These are phyloP conservation scores for Germaria angustata DNA, from an alignment of 2,888 invertebrate genomes.

Conservation along the genomic window DNA sequence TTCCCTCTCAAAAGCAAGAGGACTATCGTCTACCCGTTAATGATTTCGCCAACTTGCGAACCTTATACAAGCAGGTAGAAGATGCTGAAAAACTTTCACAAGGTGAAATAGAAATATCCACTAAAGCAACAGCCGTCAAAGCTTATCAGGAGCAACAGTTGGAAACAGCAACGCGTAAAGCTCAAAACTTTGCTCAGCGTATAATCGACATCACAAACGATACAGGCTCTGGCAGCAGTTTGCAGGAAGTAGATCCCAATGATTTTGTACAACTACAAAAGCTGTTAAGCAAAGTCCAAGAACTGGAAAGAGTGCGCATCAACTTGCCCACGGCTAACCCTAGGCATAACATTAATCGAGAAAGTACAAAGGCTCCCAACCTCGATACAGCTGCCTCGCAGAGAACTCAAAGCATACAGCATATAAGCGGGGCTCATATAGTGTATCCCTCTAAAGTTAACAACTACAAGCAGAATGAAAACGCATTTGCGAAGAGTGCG, in stretches of 20 bases:
- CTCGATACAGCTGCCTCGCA: slow-evolving; percentile 74
- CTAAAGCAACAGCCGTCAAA: slow-evolving; percentile 72
- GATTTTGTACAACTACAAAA: slow-evolving; percentile 81
- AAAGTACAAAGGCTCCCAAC: slow-evolving; percentile 66
- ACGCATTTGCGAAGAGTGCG: slow-evolving; percentile 16
- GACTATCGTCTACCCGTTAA: slow-evolving; percentile 71
- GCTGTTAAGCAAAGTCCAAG: slow-evolving; percentile 80
- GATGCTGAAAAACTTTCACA: slow-evolving; percentile 60
- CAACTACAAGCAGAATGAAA: slow-evolving; percentile 35
- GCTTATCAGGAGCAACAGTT: slow-evolving; percentile 59
- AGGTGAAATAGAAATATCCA: slow-evolving; percentile 73
- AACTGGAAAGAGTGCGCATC: slow-evolving; percentile 76
- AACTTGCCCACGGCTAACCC: slow-evolving; percentile 67
- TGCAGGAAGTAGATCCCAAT: slow-evolving; percentile 79
- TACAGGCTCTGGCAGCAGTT: slow-evolving; percentile 69
- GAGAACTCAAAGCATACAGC: slow-evolving; percentile 72
- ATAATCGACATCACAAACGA: slow-evolving; percentile 75
- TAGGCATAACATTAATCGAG: slow-evolving; percentile 21
- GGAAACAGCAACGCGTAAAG: slow-evolving; percentile 53
- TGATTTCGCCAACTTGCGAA: slow-evolving; percentile 74
- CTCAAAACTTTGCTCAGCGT: slow-evolving; percentile 68
- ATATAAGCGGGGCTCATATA: slow-evolving; percentile 72
- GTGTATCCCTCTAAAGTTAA: slow-evolving; percentile 71
- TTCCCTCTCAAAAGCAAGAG: neutral
- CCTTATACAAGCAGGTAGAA: slow-evolving; percentile 68